Evolutionary conservation across 2,888 invertebrate species (phyloP), one percentile per base, ranked within the genome.

Genomic region (Stenolophus ochropezus): DNA sequence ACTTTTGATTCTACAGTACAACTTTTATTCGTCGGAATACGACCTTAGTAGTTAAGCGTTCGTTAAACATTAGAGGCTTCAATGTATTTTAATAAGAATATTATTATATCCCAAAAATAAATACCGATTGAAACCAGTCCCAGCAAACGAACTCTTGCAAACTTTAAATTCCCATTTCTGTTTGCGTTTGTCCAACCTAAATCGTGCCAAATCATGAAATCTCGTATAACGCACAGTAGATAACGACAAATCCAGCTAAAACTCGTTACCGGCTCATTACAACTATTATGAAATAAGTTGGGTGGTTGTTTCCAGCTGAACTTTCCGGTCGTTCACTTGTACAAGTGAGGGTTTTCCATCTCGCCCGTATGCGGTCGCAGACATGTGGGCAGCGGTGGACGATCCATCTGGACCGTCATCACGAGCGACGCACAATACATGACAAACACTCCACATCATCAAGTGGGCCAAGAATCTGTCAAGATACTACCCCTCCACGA

Each of bases 401-500:
- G 69, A 69, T 69, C 42, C 42, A 69, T 69, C 69, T 69, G 33
- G 69, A 69, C 69, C 69, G 69, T 69, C 69, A 69, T 69, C 69
- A 69, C 33, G 69, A 69, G 33, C 69, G 11, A 14, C 42, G 69
- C 42, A 69, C 76, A 76, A 56, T 33, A 53, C 56, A 76, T 76
- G 76, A 76, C 76, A 76, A 76, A 76, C 76, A 56, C 56, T 56
- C 27, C 56, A 18, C 56, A 76, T 76, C 76, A 56, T 76, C 25
- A 56, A 76, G 56, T 76, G 56, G 76, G 76, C 53, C 76, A 21
- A 56, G 76, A 33, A 76, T 76, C 56, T 76, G 76, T 76, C 76
- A 76, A 61, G 23, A 61, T 25, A 61, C 23, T 61, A 14, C 23
- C 61, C 20, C 23, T 61, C 25, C 3, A n/a, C 61, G 25, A n/a